Conservation (phyloP, 2,888 invertebrate genomes). For the Parnassius mnemosyne region DNA sequence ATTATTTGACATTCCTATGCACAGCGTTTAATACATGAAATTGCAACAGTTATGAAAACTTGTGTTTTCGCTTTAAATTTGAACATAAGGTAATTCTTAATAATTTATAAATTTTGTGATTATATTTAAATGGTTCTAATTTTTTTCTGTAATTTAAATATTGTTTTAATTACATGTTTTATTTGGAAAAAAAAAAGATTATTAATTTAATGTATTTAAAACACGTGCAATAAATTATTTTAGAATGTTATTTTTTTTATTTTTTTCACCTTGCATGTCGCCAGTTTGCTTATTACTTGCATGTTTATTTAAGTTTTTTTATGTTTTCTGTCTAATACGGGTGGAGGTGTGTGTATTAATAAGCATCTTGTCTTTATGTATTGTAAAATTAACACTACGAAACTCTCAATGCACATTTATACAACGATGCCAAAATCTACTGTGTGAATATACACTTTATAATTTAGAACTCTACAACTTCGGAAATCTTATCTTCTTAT, state of each 20-base stretch:
- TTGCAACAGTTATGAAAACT: conserved; percentile 1
- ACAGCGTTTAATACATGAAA: neutral
- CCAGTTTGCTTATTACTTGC: conserved; percentile 5
- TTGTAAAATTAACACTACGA: too few species aligned
- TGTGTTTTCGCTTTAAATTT: neutral
- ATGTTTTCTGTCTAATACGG: neutral
- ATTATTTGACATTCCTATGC: conserved; percentile 42
- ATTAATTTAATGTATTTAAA: conserved; percentile 20
- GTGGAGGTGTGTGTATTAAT: neutral
- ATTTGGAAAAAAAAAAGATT: neutral
- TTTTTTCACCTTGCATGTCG: conserved; percentile 19
- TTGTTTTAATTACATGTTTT: conserved; percentile 5
- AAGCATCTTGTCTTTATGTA: too few species aligned
- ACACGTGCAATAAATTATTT: conserved; percentile 23
- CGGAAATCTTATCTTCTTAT: too few species aligned
- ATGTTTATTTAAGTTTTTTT: neutral
- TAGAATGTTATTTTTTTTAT: conserved; percentile 27
- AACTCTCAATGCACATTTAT: too few species aligned
- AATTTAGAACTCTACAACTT: too few species aligned
- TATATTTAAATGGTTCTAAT: neutral
- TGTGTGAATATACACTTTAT: too few species aligned
- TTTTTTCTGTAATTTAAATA: neutral
- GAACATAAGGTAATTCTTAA: conserved; percentile 5
- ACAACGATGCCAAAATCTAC: too few species aligned
- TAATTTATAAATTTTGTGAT: neutral